Conservation (phyloP, 2,113 vertebrate genomes). For the Chamaetylas fuelleborni region DNA sequence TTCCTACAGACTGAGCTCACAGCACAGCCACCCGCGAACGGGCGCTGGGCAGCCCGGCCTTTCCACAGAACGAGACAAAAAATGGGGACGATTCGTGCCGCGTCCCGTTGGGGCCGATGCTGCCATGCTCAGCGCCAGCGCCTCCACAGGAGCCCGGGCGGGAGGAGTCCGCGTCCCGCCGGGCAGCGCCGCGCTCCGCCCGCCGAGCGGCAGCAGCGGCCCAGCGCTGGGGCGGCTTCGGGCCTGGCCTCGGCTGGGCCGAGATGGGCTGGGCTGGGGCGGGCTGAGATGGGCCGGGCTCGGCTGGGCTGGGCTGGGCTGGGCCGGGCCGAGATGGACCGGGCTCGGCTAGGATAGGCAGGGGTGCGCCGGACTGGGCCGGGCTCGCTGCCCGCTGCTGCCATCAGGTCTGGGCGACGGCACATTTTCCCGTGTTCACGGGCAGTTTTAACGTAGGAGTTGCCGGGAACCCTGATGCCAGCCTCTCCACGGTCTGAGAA, state of each 20-base stretch:
- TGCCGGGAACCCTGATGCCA: rapidly evolving
- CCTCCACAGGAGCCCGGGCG: rapidly evolving
- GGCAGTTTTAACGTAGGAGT: rapidly evolving
- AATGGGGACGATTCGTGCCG: rapidly evolving
- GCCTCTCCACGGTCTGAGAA: rapidly evolving
- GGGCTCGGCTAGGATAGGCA: no score
- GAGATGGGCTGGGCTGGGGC: no score
- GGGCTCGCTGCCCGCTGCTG: no score
- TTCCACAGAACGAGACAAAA: rapidly evolving
- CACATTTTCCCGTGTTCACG: rapidly evolving
- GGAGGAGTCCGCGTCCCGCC: rapidly evolving
- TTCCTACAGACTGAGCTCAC: neutral
- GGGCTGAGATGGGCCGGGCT: no score
- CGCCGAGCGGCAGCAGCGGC: neutral
- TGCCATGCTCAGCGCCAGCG: rapidly evolving
- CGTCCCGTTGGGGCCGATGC: rapidly evolving
- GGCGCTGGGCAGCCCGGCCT: neutral
- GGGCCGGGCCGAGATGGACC: no score
- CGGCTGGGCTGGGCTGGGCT: no score
- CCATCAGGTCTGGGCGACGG: rapidly evolving
- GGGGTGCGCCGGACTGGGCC: no score
- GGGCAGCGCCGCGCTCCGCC: neutral
- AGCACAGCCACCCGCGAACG: rapidly evolving
- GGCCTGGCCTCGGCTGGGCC: no score
- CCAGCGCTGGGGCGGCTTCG: neutral